Percentiles rank a stretch among this genome's conserved stretches.
These are phyloP conservation scores for Nasonia oneida DNA, from an alignment of 2,888 invertebrate genomes.

Conservation along the genomic window DNA sequence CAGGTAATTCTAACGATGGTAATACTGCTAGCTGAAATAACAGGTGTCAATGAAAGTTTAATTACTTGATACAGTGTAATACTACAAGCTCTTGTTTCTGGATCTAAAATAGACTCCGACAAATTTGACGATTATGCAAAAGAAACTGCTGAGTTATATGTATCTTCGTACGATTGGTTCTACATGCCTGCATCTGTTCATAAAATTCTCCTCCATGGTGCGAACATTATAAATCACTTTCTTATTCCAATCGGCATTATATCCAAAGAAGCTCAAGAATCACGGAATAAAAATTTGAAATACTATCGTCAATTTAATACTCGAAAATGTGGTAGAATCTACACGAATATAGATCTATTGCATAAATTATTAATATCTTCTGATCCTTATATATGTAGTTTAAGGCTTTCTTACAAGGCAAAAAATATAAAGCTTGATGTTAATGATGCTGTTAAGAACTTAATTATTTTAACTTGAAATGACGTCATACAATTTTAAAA, in stretches of 20 bases:
- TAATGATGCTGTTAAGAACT: too few relatives aligned
- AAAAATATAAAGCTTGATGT: slow-evolving; percentile 5
- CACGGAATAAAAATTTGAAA: slow-evolving; percentile 17
- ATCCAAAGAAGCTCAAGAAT: slow-evolving; percentile 65
- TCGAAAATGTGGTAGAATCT: slow-evolving; percentile 23
- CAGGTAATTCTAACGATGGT: slow-evolving; percentile 30
- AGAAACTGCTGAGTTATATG: slow-evolving; percentile 62
- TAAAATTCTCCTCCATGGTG: slow-evolving; percentile 62
- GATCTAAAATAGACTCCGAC: slow-evolving; percentile 40
- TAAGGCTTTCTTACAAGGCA: not conserved
- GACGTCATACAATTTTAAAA: too few relatives aligned
- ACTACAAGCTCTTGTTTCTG: slow-evolving; percentile 33
- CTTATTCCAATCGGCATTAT: slow-evolving; percentile 63
- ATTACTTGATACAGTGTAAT: slow-evolving; percentile 54
- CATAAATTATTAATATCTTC: slow-evolving; percentile 7
- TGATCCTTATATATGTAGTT: not conserved
- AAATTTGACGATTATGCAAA: not conserved
- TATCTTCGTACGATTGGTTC: slow-evolving; percentile 64
- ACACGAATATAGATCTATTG: slow-evolving; percentile 29
- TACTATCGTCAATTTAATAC: slow-evolving; percentile 25
- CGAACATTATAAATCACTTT: slow-evolving; percentile 5
- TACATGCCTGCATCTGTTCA: slow-evolving; percentile 64
- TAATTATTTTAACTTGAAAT: too few relatives aligned
- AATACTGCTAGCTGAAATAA: slow-evolving; percentile 38
- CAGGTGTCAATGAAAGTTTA: slow-evolving; percentile 31